Conservation (phyloP, 2,113 vertebrate genomes). For the Antechinus stuartii region DNA sequence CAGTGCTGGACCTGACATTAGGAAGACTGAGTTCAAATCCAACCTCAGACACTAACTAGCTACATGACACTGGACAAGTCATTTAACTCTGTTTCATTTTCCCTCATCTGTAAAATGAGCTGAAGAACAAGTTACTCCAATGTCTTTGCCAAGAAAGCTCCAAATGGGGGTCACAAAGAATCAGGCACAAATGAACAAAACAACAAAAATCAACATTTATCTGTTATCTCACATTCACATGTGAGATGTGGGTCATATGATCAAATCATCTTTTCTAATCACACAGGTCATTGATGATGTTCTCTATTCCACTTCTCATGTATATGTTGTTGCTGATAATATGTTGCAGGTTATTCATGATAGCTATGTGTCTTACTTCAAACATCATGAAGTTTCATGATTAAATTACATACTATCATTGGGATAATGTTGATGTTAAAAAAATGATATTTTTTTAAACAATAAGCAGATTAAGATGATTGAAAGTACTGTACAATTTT, state of each 20-base stretch:
- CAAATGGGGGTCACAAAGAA: neutral
- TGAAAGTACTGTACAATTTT: neutral
- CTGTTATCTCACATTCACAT: neutral
- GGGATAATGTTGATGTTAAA: neutral
- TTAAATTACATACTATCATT: neutral
- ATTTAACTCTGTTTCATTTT: neutral
- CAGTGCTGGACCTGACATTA: neutral
- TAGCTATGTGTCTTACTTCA: neutral
- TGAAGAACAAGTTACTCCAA: neutral
- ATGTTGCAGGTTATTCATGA: neutral
- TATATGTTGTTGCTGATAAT: neutral
- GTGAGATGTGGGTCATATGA: neutral
- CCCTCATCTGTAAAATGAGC: neutral
- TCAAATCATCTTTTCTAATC: neutral
- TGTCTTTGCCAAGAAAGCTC: neutral
- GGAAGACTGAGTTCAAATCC: neutral
- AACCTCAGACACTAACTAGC: neutral
- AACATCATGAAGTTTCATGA: neutral
- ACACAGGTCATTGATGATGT: neutral
- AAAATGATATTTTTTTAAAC: neutral
- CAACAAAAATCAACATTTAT: neutral
- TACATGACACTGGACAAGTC: neutral
- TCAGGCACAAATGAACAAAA: neutral
- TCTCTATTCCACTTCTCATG: neutral
- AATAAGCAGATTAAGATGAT: neutral